These are phyloP conservation scores for Ophiothrix spiculata DNA, from an alignment of 35 echinoderm and acorn worm genomes.

Conservation along the genomic window DNA sequence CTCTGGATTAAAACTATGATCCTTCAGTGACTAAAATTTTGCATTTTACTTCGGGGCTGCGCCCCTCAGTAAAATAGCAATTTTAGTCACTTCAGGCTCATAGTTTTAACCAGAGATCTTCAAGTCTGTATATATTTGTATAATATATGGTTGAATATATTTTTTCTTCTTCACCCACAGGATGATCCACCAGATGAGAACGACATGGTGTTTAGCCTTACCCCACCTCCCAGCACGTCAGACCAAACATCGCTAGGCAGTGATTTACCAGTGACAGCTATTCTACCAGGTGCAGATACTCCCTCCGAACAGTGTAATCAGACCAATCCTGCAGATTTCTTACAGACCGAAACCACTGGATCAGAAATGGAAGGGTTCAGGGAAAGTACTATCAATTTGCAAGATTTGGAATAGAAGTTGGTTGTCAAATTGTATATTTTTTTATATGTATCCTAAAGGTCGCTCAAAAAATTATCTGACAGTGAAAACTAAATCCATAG, in stretches of 20 bases:
- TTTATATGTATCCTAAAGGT: too few relatives aligned
- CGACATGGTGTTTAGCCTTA: constrained; percentile 63
- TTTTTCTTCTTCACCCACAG: constrained; percentile 17
- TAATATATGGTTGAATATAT: neutral
- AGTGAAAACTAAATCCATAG: too few relatives aligned
- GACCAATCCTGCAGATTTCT: constrained; percentile 37
- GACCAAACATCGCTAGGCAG: constrained; percentile 57
- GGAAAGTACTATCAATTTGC: constrained; percentile 83
- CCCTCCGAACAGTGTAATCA: constrained; percentile 38
- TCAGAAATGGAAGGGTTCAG: constrained; percentile 35
- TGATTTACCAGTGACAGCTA: constrained; percentile 61
- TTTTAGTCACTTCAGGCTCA: too few relatives aligned
- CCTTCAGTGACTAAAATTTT: too few relatives aligned
- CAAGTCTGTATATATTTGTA: too few relatives aligned
- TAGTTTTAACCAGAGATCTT: too few relatives aligned
- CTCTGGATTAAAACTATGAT: too few relatives aligned
- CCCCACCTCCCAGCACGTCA: constrained; percentile 40
- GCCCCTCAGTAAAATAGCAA: too few relatives aligned
- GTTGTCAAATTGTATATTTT: too few relatives aligned
- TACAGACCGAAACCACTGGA: constrained; percentile 24
- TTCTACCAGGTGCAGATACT: constrained; percentile 39
- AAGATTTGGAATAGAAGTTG: constrained; percentile 77
- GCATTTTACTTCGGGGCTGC: too few relatives aligned
- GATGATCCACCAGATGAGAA: constrained; percentile 79
- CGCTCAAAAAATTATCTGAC: too few relatives aligned